Conservation (phyloP, 2,113 vertebrate genomes). For the Synchiropus splendidus region DNA sequence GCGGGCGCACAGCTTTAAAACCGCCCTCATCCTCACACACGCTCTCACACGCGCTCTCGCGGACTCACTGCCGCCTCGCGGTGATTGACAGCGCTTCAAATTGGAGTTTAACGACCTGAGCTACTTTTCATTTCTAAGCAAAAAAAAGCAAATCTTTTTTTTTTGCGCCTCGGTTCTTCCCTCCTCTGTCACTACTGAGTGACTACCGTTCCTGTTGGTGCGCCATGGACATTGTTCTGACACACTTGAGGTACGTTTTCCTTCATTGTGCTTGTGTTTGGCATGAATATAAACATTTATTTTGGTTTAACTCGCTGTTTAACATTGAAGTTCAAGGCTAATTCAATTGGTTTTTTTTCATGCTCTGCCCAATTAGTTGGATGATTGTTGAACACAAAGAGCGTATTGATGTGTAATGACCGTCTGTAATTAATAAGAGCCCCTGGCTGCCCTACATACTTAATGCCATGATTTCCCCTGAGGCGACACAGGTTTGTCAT, state of each 20-base stretch:
- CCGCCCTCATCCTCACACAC: conserved; percentile 19
- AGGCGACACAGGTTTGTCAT: conserved; percentile 50
- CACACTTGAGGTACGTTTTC: conserved; percentile 36
- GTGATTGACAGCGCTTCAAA: no score
- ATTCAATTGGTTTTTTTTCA: no score
- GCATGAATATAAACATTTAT: no score
- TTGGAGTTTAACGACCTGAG: no score
- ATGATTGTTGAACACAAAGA: conserved; percentile 7
- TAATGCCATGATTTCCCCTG: conserved; percentile 40
- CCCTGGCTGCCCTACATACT: conserved; percentile 40
- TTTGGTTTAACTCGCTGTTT: no score
- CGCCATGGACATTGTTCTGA: conserved; percentile 16
- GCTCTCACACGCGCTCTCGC: conserved; percentile 7
- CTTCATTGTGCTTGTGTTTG: no score
- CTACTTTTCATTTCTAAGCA: no score
- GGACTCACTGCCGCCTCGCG: no score
- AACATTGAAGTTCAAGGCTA: no score
- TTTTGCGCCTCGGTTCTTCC: neutral
- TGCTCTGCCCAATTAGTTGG: no score
- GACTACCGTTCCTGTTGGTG: no score
- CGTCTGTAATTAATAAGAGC: conserved; percentile 54
- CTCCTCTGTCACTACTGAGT: neutral
- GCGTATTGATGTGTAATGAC: conserved; percentile 35
- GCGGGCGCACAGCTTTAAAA: conserved; percentile 23
- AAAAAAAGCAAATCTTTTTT: no score